These are phyloP conservation scores for Ptychodera flava DNA, from an alignment of 35 echinoderm and acorn worm genomes.

Conservation along the genomic window DNA sequence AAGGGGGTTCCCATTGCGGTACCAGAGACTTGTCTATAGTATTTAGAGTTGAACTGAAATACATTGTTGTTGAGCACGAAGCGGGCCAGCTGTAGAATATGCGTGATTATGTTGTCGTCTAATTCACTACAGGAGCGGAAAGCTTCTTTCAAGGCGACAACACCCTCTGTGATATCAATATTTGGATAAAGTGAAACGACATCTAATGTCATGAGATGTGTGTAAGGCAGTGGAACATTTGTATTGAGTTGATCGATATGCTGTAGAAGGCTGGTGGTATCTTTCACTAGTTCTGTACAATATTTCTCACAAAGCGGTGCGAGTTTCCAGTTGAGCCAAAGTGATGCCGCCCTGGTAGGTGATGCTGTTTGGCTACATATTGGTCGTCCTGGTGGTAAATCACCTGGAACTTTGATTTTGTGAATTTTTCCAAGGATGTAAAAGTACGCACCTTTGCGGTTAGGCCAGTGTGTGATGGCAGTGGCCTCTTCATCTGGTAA, in stretches of 20 bases:
- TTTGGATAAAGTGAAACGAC: neutral
- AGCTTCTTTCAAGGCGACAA: neutral
- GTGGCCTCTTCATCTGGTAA: neutral
- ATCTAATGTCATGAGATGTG: neutral
- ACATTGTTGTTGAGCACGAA: neutral
- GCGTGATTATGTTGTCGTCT: neutral
- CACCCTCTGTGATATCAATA: neutral
- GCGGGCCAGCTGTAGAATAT: neutral
- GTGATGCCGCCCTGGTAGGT: no score
- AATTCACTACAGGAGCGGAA: neutral
- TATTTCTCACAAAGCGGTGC: neutral
- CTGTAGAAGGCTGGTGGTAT: neutral
- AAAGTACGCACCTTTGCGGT: neutral
- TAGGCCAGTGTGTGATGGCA: neutral
- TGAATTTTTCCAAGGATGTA: neutral
- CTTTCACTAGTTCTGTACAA: neutral
- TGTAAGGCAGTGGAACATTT: neutral
- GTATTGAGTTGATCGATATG: neutral
- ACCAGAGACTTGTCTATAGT: neutral
- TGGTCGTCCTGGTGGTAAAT: neutral
- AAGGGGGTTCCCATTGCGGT: neutral
- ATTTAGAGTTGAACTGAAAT: neutral
- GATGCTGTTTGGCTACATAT: neutral
- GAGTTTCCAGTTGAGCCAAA: no score
- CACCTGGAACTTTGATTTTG: neutral